These are phyloP conservation scores for Labroides dimidiatus DNA, from an alignment of 2,797 vertebrate species.

Conservation along the genomic window DNA sequence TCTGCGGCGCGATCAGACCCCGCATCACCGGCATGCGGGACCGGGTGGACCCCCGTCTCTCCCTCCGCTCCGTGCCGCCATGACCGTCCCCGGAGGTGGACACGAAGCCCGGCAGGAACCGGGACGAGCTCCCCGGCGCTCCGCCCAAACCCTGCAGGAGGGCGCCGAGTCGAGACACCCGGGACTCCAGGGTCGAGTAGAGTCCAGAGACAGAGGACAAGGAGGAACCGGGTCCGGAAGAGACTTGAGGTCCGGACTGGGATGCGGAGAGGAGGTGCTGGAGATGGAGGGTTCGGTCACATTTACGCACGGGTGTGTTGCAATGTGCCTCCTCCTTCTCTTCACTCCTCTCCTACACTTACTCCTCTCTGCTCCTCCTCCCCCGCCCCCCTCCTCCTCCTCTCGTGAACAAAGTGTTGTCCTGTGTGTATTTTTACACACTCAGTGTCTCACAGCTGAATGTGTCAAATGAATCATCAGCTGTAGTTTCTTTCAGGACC, in stretches of 20 bases:
- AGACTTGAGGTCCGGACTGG: slow-evolving; percentile 40
- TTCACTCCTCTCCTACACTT: slow-evolving; percentile 4
- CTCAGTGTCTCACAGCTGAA: neutral
- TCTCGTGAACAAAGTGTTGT: neutral
- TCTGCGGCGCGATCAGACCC: slow-evolving; percentile 89
- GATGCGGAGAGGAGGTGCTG: slow-evolving; percentile 42
- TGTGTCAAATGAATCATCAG: neutral
- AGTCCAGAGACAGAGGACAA: slow-evolving; percentile 25
- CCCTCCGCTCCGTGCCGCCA: slow-evolving; percentile 68
- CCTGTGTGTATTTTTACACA: neutral
- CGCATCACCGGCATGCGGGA: slow-evolving; percentile 88
- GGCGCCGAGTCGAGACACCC: slow-evolving; percentile 75
- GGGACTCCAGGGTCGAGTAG: slow-evolving; percentile 72
- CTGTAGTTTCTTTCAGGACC: too few relatives aligned
- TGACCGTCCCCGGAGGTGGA: slow-evolving; percentile 62
- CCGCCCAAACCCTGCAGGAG: slow-evolving; percentile 79
- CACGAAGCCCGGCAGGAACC: slow-evolving; percentile 78
- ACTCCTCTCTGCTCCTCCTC: slow-evolving; percentile 7
- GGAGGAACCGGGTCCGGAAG: slow-evolving; percentile 12
- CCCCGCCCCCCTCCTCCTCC: neutral
- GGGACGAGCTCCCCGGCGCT: slow-evolving; percentile 69
- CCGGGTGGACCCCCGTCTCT: slow-evolving; percentile 76
- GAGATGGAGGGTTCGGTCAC: slow-evolving; percentile 45
- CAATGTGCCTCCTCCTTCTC: slow-evolving; percentile 34
- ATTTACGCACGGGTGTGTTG: slow-evolving; percentile 72